Base-by-base conservation (phyloP, 2,888 invertebrate species). In the Glaucopsyche alexis region DNA sequence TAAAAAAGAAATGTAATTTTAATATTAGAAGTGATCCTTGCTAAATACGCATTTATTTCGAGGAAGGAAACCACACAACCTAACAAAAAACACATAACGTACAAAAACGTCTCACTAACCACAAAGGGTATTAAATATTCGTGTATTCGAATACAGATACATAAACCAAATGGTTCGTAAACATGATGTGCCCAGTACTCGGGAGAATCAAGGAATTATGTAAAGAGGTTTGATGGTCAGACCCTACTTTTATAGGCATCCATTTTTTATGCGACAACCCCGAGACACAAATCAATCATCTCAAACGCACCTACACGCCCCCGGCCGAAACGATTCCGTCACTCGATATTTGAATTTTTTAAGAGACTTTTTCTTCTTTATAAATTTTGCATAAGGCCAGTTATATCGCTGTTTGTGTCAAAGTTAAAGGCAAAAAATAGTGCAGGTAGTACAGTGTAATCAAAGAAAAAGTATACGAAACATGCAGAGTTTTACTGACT, bases 181-280 rank as follows among this genome's bases (percentile, higher is more conserved):
- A 67, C 67, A 67, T 67, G 19, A 11, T 1, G 29, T 29, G 29
- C 29, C 29, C 29, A 2, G 45, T 8, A 74, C 79, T 84, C 84
- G 71, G 72, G 83, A 82, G 91, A 91, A 89, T 91, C 91, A 90
- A 89, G 84, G 85, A 89, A 90, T 86, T 89, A 91, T 90, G 88
- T 86, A 88, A 86, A 87, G 83, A 88, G 85, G 84, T 81, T 84
- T 79, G 82, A 81, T 88, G 89, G 90, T 87, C 89, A 86, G 81
- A 77, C 77, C 74, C 80, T 79, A 78, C 79, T 83, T 85, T 86
- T 88, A 88, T 80, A 86, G 77, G 72, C 70, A 84, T 85, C 84
- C 84, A 87, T 87, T 85, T 85, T 87, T 85, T 85, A 86, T 84
- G 82, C 77, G 84, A 83, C 85, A 82, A 79, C 79, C 77, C 80